phyloP scores from a whole-genome alignment of 2,113 vertebrate genomes.

The Toxotes chatareus region DNA sequence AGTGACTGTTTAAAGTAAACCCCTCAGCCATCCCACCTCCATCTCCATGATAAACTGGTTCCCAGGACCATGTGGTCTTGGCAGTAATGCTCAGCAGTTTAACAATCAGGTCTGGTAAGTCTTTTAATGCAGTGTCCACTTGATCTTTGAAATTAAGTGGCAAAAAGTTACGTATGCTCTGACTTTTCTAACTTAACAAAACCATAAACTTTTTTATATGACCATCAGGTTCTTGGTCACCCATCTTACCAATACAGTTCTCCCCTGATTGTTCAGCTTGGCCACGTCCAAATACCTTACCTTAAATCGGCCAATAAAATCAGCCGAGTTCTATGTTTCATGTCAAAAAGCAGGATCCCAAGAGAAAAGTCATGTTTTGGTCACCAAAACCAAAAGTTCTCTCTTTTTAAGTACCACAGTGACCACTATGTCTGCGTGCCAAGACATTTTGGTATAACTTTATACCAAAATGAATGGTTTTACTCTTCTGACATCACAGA shows the following conservation, averaged over 20 bases:
- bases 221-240: not conserved
- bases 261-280: no score
- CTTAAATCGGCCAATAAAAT: not conserved
- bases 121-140: not conserved
- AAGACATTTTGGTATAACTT: not conserved
- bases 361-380: not conserved
- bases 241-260: no score
- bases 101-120: not conserved
- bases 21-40: not conserved
- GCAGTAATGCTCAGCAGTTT: not conserved
- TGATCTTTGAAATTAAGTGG: not conserved
- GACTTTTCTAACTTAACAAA: not conserved
- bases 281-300: no score
- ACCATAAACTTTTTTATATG: no score
- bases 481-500: constrained; percentile 30
- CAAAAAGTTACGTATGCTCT: not conserved
- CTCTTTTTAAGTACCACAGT: not conserved
- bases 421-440: not conserved
- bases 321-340: not conserved
- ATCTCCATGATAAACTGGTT: not conserved
- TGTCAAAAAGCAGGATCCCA: not conserved
- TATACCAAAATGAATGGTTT: constrained; percentile 39
- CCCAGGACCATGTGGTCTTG: not conserved
- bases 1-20: not conserved
- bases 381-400: not conserved